Evolutionary conservation across 2,113 vertebrate genomes (phyloP), one percentile per base, ranked within the genome.

Genomic region (Nothobranchius furzeri): DNA sequence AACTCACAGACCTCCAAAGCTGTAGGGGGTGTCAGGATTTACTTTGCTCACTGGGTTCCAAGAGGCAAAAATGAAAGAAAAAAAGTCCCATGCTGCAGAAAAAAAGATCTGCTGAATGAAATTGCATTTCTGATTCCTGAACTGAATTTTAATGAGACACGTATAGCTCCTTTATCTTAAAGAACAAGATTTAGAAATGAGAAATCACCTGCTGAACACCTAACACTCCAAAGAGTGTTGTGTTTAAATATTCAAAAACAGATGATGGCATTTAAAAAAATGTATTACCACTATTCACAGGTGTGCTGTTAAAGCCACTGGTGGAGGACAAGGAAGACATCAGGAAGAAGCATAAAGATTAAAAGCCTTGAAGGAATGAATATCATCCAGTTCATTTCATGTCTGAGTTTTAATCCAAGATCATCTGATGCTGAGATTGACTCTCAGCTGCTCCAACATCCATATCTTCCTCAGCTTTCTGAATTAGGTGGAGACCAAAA

Each of bases 241-340:
- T n/a, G 47, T 49, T 49, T n/a, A 49, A 15, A 49, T 47, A 9
- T n/a, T 50, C 48, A 50, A n/a, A 50, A n/a, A 14, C 20, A 50
- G 48, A 50, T 50, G 48, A 17, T 50, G 48, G 48, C n/a, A 1
- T 48, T 48, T n/a, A 2, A n/a, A 48, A 48, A n/a, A 48, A 48
- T 7, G 6, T n/a, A 15, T 14, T 10, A 11, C 43, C 9, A 12
- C 9, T 45, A 9, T 10, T 12, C 7, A 45, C 12, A 12, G 7
- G 13, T 49, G 6, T 49, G 15, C 7, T n/a, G 14, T 20, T 50
- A 73, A 83, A 57, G 12, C n/a, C 62, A 37, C 25, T 9, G 37
- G 57, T 10, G 43, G 60, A 46, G n/a, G 45, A 30, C 20, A 20
- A 57, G 57, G 59, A 64, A 63, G 25, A 69, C 6, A 24, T 30